Evolutionary conservation across 2,797 vertebrate genomes (phyloP), one percentile per base, ranked within the genome.

Genomic region (Gambusia yucatana): DNA sequence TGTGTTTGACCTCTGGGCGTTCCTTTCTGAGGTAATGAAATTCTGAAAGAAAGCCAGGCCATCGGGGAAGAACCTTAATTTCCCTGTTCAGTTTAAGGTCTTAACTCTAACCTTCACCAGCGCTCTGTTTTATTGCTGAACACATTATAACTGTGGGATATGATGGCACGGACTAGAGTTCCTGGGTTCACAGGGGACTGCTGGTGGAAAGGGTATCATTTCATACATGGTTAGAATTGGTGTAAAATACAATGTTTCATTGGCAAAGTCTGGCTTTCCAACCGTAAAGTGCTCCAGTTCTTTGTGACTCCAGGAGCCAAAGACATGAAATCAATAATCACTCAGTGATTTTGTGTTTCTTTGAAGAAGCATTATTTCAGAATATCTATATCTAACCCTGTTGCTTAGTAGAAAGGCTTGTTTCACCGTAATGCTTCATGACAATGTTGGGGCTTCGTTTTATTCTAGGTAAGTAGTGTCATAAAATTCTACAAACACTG

Each of bases 41-140:
- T 89, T 92, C 88, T 88, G 82, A 91, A 93, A 91, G 89, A 92
- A 93, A 87, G 83, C 77, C 80, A 80, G 67, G 82, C 86, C 92
- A 78, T 86, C 5, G 4, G 89, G 92, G 91, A 93, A 73, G 48
- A 22, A 69, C 81, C 88, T 89, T 93, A 84, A 93, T 93, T 93
- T 92, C 90, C 88, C 85, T 86, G 80, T 89, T 89, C 84, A 82
- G 63, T 89, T 84, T 87, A 81, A 86, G 82, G 91, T 89, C 87
- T 91, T 89, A 89, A 90, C 90, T 90, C 82, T 82, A 87, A 89
- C 88, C 90, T 88, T 88, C 85, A 79, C 85, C 69, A 78, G 84
- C 88, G 89, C 79, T 90, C 86, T 69, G 78, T 86, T 89, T 92
- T 93, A 90, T 88, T 81, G 87, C 86, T 22, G 73, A 88, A 77